A percentile compares a stretch with the other conserved stretches of the same genome.
Conservation (phyloP, 2,797 vertebrate species). For the Lateolabrax maculatus region DNA sequence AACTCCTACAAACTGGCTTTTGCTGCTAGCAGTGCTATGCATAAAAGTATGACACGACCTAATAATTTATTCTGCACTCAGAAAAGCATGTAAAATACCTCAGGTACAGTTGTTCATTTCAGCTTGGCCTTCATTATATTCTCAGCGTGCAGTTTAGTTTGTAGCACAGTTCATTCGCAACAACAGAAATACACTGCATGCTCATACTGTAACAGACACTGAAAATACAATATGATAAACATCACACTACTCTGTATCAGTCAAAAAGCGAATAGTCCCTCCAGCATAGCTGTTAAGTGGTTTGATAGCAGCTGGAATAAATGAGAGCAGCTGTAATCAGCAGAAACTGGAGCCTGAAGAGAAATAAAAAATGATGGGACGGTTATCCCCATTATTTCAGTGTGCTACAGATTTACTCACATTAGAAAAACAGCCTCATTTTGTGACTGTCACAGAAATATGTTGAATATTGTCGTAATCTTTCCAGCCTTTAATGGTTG, state of each 20-base stretch:
- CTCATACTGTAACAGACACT: conserved; percentile 12
- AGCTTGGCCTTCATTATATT: conserved; percentile 8
- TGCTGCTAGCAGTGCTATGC: conserved; percentile 35
- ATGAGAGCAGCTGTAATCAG: conserved; percentile 61
- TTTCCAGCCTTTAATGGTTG: conserved; percentile 18
- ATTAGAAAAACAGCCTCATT: conserved; percentile 40
- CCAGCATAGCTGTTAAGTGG: conserved; percentile 49
- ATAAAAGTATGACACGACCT: conserved; percentile 41
- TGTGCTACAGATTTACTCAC: conserved; percentile 24
- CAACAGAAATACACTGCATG: conserved; percentile 8
- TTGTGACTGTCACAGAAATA: conserved; percentile 36
- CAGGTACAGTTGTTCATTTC: conserved; percentile 20
- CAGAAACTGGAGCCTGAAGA: conserved; percentile 59
- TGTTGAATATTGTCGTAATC: conserved; percentile 1
- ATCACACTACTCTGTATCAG: conserved; percentile 12
- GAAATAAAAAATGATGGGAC: conserved; percentile 41
- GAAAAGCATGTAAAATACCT: conserved; percentile 17
- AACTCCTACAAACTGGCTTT: conserved; percentile 42
- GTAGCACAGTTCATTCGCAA: conserved; percentile 31
- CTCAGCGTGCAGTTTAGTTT: conserved; percentile 8
- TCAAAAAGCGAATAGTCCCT: conserved; percentile 41
- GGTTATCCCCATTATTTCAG: conserved; percentile 54
- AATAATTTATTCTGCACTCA: conserved; percentile 41
- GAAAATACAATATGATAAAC: conserved; percentile 38
- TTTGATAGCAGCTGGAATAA: conserved; percentile 64